These are phyloP conservation scores for Penaeus vannamei DNA, from an alignment of 1,140 invertebrate species.

Conservation along the genomic window DNA sequence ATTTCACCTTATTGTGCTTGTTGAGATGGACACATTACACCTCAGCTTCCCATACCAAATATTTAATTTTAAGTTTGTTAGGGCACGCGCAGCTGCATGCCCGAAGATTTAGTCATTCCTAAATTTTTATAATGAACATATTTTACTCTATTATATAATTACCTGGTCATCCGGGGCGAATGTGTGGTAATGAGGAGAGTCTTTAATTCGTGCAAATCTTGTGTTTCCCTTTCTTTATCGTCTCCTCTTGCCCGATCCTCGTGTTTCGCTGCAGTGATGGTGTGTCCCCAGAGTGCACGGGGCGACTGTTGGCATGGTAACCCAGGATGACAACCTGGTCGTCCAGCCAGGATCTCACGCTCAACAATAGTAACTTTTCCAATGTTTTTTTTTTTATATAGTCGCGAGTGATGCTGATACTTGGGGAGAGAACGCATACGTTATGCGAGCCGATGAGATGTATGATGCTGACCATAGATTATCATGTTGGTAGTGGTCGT, in stretches of 20 bases:
- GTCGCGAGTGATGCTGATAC: too few species aligned
- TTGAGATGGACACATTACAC: slow-evolving; percentile 43
- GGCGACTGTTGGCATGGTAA: background rate
- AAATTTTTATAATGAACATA: slow-evolving; percentile 46
- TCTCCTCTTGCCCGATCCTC: background rate
- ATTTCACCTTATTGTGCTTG: slow-evolving; percentile 46
- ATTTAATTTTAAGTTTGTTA: slow-evolving; percentile 53
- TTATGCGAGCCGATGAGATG: too few species aligned
- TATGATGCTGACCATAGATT: too few species aligned
- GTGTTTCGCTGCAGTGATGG: slow-evolving; percentile 7
- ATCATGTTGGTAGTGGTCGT: too few species aligned
- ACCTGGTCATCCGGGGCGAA: background rate
- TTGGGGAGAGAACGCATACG: too few species aligned
- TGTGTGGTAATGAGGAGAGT: slow-evolving; percentile 5
- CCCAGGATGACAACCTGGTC: background rate
- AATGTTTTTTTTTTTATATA: too few species aligned
- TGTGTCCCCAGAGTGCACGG: background rate
- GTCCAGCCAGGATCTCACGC: too few species aligned
- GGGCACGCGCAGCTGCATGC: background rate
- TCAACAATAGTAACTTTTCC: too few species aligned
- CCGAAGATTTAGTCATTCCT: slow-evolving; percentile 50
- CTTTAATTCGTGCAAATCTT: slow-evolving; percentile 20
- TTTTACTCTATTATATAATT: background rate
- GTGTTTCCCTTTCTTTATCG: slow-evolving; percentile 5
- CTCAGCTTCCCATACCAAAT: slow-evolving; percentile 61